Percentiles rank a stretch among this genome's conserved stretches.
Evolutionary conservation across 2,888 invertebrate genomes (phyloP).

Genomic region (Noctua pronuba): DNA sequence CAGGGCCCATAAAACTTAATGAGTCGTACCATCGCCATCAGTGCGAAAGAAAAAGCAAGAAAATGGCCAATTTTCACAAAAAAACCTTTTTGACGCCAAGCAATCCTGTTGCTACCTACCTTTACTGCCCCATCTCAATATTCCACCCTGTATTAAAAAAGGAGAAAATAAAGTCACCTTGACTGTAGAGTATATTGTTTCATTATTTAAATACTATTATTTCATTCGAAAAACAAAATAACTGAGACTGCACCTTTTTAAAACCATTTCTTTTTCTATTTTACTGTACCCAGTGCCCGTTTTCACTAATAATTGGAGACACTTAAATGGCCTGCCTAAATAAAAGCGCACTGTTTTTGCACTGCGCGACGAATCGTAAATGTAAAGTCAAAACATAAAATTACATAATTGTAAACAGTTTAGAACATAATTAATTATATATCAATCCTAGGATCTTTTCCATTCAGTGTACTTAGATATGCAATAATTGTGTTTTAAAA

Average conservation of each 20-base stretch:
- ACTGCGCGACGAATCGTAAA: not conserved
- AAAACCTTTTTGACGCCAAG: too few relatives aligned
- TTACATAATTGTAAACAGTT: not conserved
- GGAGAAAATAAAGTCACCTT: too few relatives aligned
- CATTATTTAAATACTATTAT: not conserved
- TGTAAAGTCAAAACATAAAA: not conserved
- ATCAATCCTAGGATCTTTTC: not conserved
- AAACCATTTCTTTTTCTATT: not conserved
- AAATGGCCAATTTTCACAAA: too few relatives aligned
- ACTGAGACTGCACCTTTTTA: not conserved
- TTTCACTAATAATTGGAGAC: not conserved
- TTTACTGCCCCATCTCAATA: too few relatives aligned
- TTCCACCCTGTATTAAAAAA: too few relatives aligned
- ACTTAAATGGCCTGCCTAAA: not conserved
- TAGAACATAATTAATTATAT: not conserved
- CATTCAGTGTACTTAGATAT: not conserved
- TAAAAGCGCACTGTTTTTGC: not conserved
- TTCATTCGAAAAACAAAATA: not conserved
- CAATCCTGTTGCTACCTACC: too few relatives aligned
- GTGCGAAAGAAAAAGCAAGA: too few relatives aligned
- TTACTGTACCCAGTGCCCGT: not conserved
- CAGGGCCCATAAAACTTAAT: too few relatives aligned
- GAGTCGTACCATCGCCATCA: too few relatives aligned
- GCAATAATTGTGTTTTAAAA: slow-evolving; percentile 10
- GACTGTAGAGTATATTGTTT: not conserved